These are phyloP conservation scores for Drosophila diplacantha DNA, from an alignment of 2,888 invertebrate species.

Conservation along the genomic window DNA sequence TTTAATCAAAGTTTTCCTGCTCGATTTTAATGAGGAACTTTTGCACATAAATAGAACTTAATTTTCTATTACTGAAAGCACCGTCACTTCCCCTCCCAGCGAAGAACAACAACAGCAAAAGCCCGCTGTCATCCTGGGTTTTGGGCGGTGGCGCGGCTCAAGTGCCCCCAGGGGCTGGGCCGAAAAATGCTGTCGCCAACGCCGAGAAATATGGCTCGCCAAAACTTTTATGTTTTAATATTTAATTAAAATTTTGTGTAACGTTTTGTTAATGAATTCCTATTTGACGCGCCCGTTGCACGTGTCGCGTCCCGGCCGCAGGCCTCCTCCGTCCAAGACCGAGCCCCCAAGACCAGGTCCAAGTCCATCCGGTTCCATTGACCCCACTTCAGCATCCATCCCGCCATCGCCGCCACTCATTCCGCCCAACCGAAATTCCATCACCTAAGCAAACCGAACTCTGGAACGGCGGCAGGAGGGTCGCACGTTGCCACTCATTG, in stretches of 20 bases:
- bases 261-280: slow-evolving; percentile 71
- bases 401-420: neutral
- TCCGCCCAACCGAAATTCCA: slow-evolving; percentile 3
- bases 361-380: slow-evolving; percentile 21
- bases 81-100: slow-evolving; percentile 1
- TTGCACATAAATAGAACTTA: slow-evolving; percentile 48
- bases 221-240: slow-evolving; percentile 68
- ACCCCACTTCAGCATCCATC: neutral
- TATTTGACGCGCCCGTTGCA: slow-evolving; percentile 65
- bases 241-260: slow-evolving; percentile 71
- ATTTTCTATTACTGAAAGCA: slow-evolving; percentile 45
- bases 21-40: slow-evolving; percentile 47
- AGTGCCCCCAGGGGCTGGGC: slow-evolving; percentile 20
- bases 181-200: slow-evolving; percentile 48
- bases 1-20: slow-evolving; percentile 49
- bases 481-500: slow-evolving; percentile 1
- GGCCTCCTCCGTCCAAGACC: slow-evolving; percentile 23
- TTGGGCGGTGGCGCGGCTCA: neutral
- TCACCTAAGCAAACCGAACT: slow-evolving; percentile 20
- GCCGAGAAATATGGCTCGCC: slow-evolving; percentile 46
- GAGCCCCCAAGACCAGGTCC: neutral
- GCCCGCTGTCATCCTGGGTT: slow-evolving; percentile 32
- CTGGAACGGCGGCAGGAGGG: neutral
- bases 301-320: slow-evolving; percentile 59
- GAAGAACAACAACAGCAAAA: slow-evolving; percentile 19